Evolutionary conservation across 2,888 invertebrate species (phyloP).

Genomic region (Cyclophora punctaria): DNA sequence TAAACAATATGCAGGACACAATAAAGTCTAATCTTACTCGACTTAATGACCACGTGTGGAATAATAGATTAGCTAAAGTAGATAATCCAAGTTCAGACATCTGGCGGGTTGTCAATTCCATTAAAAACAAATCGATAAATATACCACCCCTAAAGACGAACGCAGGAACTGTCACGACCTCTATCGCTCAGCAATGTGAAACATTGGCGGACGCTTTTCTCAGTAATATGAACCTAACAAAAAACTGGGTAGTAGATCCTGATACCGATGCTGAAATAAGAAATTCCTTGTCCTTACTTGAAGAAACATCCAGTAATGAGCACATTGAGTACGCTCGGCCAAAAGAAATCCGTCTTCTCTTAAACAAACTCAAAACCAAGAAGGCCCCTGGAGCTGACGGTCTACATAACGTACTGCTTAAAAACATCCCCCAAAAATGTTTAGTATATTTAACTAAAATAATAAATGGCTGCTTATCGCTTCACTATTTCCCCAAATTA

Average conservation of each 20-base stretch:
- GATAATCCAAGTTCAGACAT: conserved; percentile 1
- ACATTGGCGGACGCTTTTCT: not conserved
- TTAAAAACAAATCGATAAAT: not conserved
- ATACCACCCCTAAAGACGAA: not conserved
- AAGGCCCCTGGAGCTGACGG: not conserved
- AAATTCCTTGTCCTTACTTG: not conserved
- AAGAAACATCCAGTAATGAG: not conserved
- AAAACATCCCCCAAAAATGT: not conserved
- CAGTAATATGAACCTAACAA: not conserved
- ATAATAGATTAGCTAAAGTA: conserved; percentile 1
- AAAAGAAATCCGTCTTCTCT: not conserved
- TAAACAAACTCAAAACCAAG: not conserved
- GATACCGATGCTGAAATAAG: not conserved
- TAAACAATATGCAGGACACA: not conserved
- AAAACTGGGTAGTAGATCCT: not conserved
- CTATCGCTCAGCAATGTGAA: not conserved
- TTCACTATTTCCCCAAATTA: conserved; percentile 1
- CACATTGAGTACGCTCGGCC: not conserved
- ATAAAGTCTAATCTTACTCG: not conserved
- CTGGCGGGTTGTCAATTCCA: not conserved
- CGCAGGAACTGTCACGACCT: not conserved
- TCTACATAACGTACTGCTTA: not conserved
- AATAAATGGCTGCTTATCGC: not conserved
- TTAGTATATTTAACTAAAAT: not conserved
- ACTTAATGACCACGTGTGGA: not conserved